Evolutionary conservation across 2,888 invertebrate genomes (phyloP), one percentile per base, ranked within the genome.

Genomic region (Drosophila formosana): DNA sequence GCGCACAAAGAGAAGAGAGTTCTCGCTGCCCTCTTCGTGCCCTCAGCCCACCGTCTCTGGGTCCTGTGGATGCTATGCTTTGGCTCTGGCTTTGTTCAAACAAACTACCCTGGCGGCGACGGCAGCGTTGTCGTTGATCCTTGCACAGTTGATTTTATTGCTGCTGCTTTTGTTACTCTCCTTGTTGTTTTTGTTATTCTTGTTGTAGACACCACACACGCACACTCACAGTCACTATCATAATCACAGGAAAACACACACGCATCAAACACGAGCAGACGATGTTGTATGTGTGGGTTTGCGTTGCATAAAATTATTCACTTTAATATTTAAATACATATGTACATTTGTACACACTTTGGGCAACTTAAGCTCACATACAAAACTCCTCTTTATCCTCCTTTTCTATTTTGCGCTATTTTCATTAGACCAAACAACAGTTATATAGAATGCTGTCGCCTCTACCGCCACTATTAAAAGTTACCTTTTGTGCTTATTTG

Each of bases 81-180:
- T 66, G 67, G 76, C 71, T 76, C 71, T 66, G 66, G 76, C 70
- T 78, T 74, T 72, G 75, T 74, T 74, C 81, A 88, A 86, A 88
- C 87, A 89, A 89, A 86, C 90, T 87, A 84, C 90, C 90, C 89
- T 74, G 83, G 77, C 68, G 63, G 70, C 75, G 62, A 52, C 69
- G 65, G 47, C 63, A 55, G 50, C 72, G 66, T 57, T 68, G 66
- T 57, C 68, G 72, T 71, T 72, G 83, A 85, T 89, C 89, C 89
- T 87, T 72, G 63, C 72, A 66, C 61, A 63, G 67, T 73, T 78
- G 60, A 61, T 76, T 61, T 65, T 70, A 46, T 66, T 68, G 72
- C 57, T 64, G 41, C 47, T 49, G 32, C 32, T 50, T 9, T 75
- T 47, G 57, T 66, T 62, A 61, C 62, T 46, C 26, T 56, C 56